Conservation (phyloP, 2,797 vertebrate genomes). For the Rhincodon typus region DNA sequence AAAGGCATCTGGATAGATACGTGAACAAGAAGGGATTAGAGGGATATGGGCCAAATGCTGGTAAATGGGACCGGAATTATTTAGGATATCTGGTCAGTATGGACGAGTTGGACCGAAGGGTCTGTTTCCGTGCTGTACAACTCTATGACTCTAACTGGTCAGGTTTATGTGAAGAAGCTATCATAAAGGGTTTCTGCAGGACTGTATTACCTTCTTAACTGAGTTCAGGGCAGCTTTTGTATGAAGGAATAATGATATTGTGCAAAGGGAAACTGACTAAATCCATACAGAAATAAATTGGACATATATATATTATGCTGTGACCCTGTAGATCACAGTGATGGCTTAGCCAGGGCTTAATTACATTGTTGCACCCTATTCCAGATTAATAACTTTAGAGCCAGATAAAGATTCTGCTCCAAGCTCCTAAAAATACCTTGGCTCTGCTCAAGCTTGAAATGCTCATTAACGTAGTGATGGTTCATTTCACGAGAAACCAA, state of each 20-base stretch:
- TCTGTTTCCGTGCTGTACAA: no score
- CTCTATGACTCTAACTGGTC: neutral
- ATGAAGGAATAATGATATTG: neutral
- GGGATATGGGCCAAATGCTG: no score
- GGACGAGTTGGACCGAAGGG: no score
- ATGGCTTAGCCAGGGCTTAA: neutral
- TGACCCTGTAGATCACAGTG: neutral
- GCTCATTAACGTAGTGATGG: neutral
- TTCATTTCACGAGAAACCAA: neutral
- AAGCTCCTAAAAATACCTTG: neutral
- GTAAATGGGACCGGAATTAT: no score
- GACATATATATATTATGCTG: neutral
- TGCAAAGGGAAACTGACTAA: neutral
- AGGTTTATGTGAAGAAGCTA: neutral
- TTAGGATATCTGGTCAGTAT: no score
- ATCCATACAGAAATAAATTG: neutral
- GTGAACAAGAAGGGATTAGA: no score
- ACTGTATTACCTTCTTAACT: neutral
- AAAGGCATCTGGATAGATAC: no score
- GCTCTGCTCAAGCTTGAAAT: neutral
- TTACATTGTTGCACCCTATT: neutral
- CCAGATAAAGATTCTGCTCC: neutral
- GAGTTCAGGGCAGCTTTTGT: neutral
- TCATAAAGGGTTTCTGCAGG: neutral
- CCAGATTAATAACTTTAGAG: neutral